Base-by-base conservation (phyloP, 2,797 vertebrate genomes). In the Silurus lanzhouensis region DNA sequence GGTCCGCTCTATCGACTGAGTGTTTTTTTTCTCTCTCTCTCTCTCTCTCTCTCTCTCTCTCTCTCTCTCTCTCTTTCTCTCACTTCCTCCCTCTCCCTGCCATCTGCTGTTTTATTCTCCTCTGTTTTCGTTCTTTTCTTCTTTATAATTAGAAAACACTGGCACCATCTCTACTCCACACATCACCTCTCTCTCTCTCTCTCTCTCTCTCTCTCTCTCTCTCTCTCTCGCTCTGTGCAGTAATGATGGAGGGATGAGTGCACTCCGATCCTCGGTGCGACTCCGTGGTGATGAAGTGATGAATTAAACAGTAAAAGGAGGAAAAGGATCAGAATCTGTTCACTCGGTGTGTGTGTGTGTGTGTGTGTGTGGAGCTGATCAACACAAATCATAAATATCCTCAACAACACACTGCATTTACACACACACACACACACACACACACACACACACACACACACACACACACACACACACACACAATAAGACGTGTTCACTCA, bases 71-170 rank as follows among this genome's bases (percentile, higher is more conserved):
- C n/a, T 25, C 48, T 7, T 72, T 83, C 44, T 19, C 27, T 15
- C 15, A 52, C 25, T 44, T 61, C 67, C 81, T 84, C 38, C 12
- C 64, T 68, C 44, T n/a, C 57, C 60, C n/a, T 60, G 31, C 82
- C 38, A 74, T 74, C 82, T 83, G 38, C 70, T 27, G 82, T 67
- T 9, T 83, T 74, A 74, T 31, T 75, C 70, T 83, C 57, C 5
- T 14, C 0, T 20, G n/a, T 25, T 38, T 58, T 61, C 44, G 20
- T n/a, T 74, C 57, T 46, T 64, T 22, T 46, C 57, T 48, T 48
- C 60, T 77, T 60, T 44, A 13, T 61, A 44, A 38, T 38, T 78
- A 78, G 57, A 27, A 19, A 77, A 58, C 25, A 60, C 55, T 38
- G 17, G 55, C 55, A 77, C 13, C 72, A 57, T 57, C 14, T 1